These are phyloP conservation scores for Microchrysa polita DNA, from an alignment of 2,888 invertebrate genomes.

Conservation along the genomic window DNA sequence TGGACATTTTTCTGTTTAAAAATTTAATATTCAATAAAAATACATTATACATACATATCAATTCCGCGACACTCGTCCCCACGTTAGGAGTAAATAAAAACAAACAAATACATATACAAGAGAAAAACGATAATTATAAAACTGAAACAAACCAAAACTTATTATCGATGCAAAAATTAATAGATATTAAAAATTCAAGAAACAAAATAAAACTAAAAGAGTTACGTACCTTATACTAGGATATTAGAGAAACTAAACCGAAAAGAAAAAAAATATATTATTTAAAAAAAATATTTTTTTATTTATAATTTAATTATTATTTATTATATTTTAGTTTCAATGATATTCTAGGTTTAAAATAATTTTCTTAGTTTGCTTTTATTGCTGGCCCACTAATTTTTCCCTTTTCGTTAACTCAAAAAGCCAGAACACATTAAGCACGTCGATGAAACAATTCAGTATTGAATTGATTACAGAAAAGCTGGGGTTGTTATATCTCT, in stretches of 20 bases:
- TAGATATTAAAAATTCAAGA: constrained; percentile 50
- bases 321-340: too few species aligned
- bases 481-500: too few species aligned
- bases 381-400: too few species aligned
- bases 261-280: constrained; percentile 54
- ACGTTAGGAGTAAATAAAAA: not conserved
- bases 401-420: too few species aligned
- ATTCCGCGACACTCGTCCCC: not conserved
- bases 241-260: constrained; percentile 54
- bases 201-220: constrained; percentile 57
- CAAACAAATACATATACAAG: constrained; percentile 21
- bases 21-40: constrained; percentile 21
- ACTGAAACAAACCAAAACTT: constrained; percentile 34
- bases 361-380: too few species aligned
- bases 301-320: too few species aligned
- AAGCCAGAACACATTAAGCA: too few species aligned
- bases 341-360: too few species aligned
- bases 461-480: too few species aligned
- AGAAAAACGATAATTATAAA: constrained; percentile 15
- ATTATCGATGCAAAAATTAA: constrained; percentile 28
- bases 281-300: too few species aligned
- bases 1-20: not conserved
- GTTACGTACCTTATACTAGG: constrained; percentile 64
- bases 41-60: not conserved
- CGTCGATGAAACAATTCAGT: too few species aligned